These are phyloP conservation scores for Myotis yumanensis DNA, from an alignment of 2,113 vertebrate species.

Conservation along the genomic window DNA sequence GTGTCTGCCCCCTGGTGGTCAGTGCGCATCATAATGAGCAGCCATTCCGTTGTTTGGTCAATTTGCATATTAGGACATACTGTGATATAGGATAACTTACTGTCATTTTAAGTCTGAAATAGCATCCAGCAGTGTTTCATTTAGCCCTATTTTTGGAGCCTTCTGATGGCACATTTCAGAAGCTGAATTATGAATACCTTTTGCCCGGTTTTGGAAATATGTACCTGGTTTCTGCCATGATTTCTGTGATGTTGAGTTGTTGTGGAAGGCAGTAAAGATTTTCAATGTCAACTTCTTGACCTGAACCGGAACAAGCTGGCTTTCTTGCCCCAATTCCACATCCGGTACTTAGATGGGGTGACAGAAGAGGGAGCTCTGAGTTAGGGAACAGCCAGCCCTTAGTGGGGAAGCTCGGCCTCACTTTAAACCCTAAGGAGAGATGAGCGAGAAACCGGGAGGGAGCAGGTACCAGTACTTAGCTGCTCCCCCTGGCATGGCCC, in stretches of 20 bases:
- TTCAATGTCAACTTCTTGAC: not conserved
- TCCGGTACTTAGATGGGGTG: not conserved
- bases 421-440: not conserved
- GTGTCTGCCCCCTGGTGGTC: no score
- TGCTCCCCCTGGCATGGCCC: rapidly evolving
- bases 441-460: not conserved
- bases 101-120: not conserved
- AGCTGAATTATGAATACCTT: constrained; percentile 23
- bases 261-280: not conserved
- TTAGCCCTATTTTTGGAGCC: not conserved
- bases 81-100: not conserved
- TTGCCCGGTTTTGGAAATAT: not conserved
- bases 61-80: no score
- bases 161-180: not conserved
- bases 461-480: not conserved
- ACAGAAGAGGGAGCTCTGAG: constrained; percentile 57
- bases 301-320: not conserved
- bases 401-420: not conserved
- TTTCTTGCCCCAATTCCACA: not conserved
- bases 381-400: not conserved
- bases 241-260: not conserved
- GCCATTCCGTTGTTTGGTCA: no score
- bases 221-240: not conserved
- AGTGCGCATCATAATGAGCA: no score
- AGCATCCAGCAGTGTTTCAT: not conserved